Base-by-base conservation (phyloP, 2,888 invertebrate genomes). In the Lordiphosa andalusiaca region DNA sequence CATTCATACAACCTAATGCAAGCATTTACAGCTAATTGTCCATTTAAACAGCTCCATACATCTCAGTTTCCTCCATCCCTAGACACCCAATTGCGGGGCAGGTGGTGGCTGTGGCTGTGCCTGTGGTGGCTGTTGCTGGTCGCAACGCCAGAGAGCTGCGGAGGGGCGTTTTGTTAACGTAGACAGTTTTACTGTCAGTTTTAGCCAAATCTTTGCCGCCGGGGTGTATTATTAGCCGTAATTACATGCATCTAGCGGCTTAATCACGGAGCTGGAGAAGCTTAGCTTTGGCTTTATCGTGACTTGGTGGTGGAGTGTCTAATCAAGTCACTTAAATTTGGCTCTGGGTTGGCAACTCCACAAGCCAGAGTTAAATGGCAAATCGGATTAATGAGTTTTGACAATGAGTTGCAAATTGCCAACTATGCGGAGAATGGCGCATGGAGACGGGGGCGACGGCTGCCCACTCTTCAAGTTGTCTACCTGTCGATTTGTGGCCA, bases 221-320 rank as follows among this genome's bases (percentile, higher is more conserved):
- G 66, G 73, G 73, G 69, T 73, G 69, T 84, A 77, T 82, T 82
- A 84, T 84, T 84, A 85, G 73, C 71, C 68, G 71, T 82, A 84
- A 84, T 84, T 84, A 80, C 80, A 74, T 71, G 67, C 80, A 80
- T 80, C 75, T 72, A 59, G 66, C 53, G 63, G 36, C 50, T 70
- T 69, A 71, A 73, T 74, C 73, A 71, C 63, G 68, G 63, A 71
- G 63, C 65, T 48, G 64, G 67, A 54, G 66, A 66, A 73, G 78
- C 70, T 56, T 52, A 64, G 50, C 70, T 56, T 52, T 60, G 56
- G 64, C 49, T 58, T 57, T 65, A 51, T 58, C 64, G 64, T 64
- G 64, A 64, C 64, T 64, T 25, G 21, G 37, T 30, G 57, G 44
- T 57, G 64, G 57, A 52, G 65, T 64, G 62, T 63, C 62, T 57